Evolutionary conservation across 2,888 invertebrate species (phyloP).

Genomic region (Lordiphosa andalusiaca): DNA sequence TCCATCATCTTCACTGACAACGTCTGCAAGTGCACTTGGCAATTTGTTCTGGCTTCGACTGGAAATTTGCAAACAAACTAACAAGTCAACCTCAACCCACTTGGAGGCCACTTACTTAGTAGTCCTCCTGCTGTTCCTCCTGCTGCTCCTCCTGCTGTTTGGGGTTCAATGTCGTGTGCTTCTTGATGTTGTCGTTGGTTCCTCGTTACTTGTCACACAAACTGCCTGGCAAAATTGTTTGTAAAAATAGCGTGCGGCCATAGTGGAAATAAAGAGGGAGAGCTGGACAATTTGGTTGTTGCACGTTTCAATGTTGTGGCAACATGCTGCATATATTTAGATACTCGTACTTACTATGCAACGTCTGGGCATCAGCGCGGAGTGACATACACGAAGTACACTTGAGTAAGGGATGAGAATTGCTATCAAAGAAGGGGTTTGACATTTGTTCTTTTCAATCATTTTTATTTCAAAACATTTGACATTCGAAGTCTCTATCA

Average conservation of each 20-base stretch:
- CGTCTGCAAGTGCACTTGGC: conserved; percentile 40
- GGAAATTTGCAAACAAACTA: conserved; percentile 36
- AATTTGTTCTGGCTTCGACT: conserved; percentile 36
- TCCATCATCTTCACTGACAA: conserved; percentile 62
- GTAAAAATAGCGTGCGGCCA: conserved; percentile 70
- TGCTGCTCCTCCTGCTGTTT: conserved; percentile 25
- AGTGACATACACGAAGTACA: conserved; percentile 10
- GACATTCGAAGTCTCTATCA: neutral
- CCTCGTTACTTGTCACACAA: conserved; percentile 64
- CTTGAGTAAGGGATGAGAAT: conserved; percentile 13
- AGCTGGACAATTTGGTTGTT: conserved; percentile 11
- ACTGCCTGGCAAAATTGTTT: conserved; percentile 63
- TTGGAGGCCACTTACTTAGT: conserved; percentile 64
- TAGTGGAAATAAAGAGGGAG: conserved; percentile 44
- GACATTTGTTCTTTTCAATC: conserved; percentile 7
- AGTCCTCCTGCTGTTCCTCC: conserved; percentile 30
- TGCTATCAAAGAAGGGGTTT: conserved; percentile 16
- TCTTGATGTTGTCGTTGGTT: conserved; percentile 38
- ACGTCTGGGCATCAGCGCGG: conserved; percentile 51
- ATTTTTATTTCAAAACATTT: conserved; percentile 2
- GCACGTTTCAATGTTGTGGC: conserved; percentile 42
- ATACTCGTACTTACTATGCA: conserved; percentile 34
- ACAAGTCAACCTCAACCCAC: conserved; percentile 41
- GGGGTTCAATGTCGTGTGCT: conserved; percentile 57
- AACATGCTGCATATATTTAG: conserved; percentile 67